Evolutionary conservation across 2,113 vertebrate species (phyloP), one percentile per base, ranked within the genome.

Genomic region (Poecile atricapillus): DNA sequence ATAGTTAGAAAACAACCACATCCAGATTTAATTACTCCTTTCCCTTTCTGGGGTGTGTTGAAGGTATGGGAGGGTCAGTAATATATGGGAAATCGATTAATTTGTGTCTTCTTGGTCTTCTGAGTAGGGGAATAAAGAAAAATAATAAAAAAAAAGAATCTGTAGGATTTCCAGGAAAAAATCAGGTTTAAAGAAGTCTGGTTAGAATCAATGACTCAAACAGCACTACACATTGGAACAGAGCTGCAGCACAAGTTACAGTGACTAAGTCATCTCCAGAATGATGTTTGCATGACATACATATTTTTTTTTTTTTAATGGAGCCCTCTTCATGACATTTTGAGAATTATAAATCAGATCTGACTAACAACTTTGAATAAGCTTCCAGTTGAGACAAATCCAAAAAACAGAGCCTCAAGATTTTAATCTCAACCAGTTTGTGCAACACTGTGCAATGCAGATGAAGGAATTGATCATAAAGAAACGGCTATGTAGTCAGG

Each of bases 321-420:
- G 15, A 86, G 23, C 21, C 35, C 15, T 94, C 56, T 71, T 93
- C 35, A 69, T 2, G 18, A 91, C 83, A 94, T 77, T 83, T 86
- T 50, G 46, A 94, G 65, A 91, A 76, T 93, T 94, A 67, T 76
- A 83, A 95, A 75, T 91, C 62, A 87, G 41, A 64, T 50, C 69
- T 95, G 77, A 93, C 83, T 93, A 95, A 92, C 79, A 63, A 47
- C 62, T 31, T 70, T 70, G 80, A 83, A 53, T 74, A 84, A 91
- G 41, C 28, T 93, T 88, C 94, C 94, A 95, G 63, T 68, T 95
- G 92, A 94, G 63, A 89, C 68, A 79, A 70, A 58, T 92, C 49
- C 75, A 84, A 74, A 83, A 84, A 68, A 11, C 25, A 71, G 60
- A 87, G 81, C 41, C 28, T 88, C 20, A n/a, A 90, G 79, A 75